Percentiles rank a stretch among this genome's conserved stretches.
These are phyloP conservation scores for Pecten maximus DNA, from an alignment of 2,888 invertebrate genomes.

Conservation along the genomic window DNA sequence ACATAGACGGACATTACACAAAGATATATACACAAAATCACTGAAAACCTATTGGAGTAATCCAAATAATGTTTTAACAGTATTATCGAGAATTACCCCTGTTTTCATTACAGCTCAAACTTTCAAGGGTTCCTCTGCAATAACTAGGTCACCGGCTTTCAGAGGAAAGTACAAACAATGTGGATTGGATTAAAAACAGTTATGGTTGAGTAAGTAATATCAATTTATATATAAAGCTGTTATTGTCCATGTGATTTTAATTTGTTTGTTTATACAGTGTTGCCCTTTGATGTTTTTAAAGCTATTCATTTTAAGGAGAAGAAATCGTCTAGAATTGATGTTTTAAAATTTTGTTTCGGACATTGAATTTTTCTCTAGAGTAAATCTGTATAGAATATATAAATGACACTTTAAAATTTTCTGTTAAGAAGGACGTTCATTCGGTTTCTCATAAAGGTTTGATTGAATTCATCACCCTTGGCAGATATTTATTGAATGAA, in stretches of 20 bases:
- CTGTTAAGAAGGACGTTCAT: neutral
- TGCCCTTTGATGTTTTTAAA: neutral
- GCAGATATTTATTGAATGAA: neutral
- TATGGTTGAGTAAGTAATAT: conserved; percentile 13
- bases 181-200: conserved; percentile 17
- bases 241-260: neutral
- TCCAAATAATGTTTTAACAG: conserved; percentile 6
- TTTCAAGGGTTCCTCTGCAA: neutral
- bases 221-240: neutral
- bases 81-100: neutral
- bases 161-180: neutral
- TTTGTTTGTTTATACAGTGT: neutral
- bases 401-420: neutral
- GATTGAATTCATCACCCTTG: neutral
- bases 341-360: neutral
- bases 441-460: neutral
- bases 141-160: conserved; percentile 1
- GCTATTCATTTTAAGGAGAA: neutral
- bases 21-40: neutral
- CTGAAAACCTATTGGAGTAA: neutral
- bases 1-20: neutral
- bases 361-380: neutral
- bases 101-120: conserved; percentile 2
- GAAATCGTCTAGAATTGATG: neutral
- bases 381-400: neutral